Percentiles rank a stretch among this genome's conserved stretches.
phyloP scores from a whole-genome alignment of 2,888 invertebrate species.

The Pammene fasciana region DNA sequence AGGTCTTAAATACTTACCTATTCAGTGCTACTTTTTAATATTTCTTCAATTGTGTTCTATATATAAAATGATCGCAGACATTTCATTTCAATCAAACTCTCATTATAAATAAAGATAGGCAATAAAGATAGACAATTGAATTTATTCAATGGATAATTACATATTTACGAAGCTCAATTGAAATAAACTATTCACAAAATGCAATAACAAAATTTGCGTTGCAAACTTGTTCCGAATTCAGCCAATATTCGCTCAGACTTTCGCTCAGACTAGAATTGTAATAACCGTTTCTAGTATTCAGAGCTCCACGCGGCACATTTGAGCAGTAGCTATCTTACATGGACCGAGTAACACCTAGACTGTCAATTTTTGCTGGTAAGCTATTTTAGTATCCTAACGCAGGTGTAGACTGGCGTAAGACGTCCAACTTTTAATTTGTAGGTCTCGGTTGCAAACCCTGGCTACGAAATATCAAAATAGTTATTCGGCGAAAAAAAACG shows the following conservation, averaged over 20 bases:
- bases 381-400: too few relatives aligned
- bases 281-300: slow-evolving; percentile 17
- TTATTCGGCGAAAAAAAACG: too few relatives aligned
- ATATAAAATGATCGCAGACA: neutral
- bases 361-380: too few relatives aligned
- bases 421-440: too few relatives aligned
- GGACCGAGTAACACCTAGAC: too few relatives aligned
- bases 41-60: too few relatives aligned
- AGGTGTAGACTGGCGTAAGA: too few relatives aligned
- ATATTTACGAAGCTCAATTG: neutral
- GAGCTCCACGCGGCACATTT: neutral
- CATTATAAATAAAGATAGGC: neutral
- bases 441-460: too few relatives aligned
- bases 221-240: neutral
- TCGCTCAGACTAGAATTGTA: neutral
- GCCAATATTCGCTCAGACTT: neutral
- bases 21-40: too few relatives aligned
- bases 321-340: neutral
- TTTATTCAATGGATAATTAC: neutral
- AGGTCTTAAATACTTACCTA: too few relatives aligned
- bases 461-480: too few relatives aligned
- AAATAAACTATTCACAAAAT: neutral
- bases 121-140: too few relatives aligned
- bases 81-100: neutral
- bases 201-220: slow-evolving; percentile 3